Evolutionary conservation across 2,797 vertebrate genomes (phyloP).

Genomic region (Arnoldichthys spilopterus): DNA sequence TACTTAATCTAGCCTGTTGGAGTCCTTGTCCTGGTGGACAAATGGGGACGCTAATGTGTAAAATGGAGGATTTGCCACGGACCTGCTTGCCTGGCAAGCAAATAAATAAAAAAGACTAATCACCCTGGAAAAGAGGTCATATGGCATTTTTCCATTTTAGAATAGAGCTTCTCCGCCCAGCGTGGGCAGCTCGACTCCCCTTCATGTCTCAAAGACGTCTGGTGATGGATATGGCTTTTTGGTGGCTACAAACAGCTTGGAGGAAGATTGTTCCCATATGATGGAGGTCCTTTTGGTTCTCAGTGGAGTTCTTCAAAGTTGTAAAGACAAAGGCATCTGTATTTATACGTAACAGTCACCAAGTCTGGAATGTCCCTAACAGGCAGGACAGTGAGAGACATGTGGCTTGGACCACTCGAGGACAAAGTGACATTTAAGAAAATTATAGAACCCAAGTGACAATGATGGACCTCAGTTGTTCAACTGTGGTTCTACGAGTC

Average conservation of each 20-base stretch:
- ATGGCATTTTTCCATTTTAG: slow-evolving; percentile 47
- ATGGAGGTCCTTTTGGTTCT: slow-evolving; percentile 36
- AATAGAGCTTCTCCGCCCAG: slow-evolving; percentile 1
- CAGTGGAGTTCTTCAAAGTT: slow-evolving; percentile 18
- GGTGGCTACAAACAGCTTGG: slow-evolving; percentile 59
- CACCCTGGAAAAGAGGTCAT: slow-evolving; percentile 35
- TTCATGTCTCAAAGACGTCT: slow-evolving; percentile 55
- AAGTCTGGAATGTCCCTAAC: slow-evolving; percentile 15
- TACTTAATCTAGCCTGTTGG: slow-evolving; percentile 43
- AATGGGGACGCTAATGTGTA: slow-evolving; percentile 54
- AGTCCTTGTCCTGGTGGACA: slow-evolving; percentile 38
- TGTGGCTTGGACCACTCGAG: not conserved
- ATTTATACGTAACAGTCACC: slow-evolving; percentile 32
- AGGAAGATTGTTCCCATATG: slow-evolving; percentile 78
- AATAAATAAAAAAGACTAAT: slow-evolving; percentile 71
- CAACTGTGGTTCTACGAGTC: slow-evolving; percentile 19
- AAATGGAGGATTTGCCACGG: slow-evolving; percentile 61
- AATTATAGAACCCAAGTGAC: slow-evolving; percentile 73
- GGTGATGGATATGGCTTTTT: slow-evolving; percentile 47
- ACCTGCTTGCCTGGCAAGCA: slow-evolving; percentile 61
- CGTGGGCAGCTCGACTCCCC: not conserved
- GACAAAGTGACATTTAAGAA: slow-evolving; percentile 69
- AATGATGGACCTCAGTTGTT: slow-evolving; percentile 19
- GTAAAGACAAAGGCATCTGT: slow-evolving; percentile 26
- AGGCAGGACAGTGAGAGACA: slow-evolving; percentile 11